These are phyloP conservation scores for Brotogeris chrysoptera DNA, from an alignment of 2,797 vertebrate species.

Conservation along the genomic window DNA sequence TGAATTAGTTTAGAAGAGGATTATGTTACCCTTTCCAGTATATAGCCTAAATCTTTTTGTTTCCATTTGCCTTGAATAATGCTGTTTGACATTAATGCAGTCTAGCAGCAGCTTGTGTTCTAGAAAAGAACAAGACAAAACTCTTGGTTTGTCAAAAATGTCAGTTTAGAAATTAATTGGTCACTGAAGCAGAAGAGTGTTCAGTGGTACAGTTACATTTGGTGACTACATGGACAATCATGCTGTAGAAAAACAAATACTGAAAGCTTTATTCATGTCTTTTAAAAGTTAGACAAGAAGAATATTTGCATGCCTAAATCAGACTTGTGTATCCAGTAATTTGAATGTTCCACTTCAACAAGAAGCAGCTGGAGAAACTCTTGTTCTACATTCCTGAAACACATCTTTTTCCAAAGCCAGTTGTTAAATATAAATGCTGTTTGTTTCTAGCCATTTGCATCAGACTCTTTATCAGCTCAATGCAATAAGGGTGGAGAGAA, in stretches of 20 bases:
- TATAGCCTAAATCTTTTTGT: constrained; percentile 26
- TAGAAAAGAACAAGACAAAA: constrained; percentile 30
- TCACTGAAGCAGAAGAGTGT: constrained; percentile 5
- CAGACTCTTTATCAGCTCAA: not conserved
- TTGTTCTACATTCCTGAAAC: not conserved
- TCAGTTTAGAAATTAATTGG: constrained; percentile 34
- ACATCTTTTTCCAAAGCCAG: not conserved
- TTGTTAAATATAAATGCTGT: not conserved
- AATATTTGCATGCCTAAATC: not conserved
- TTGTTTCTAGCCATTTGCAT: not conserved
- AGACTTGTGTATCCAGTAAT: not conserved
- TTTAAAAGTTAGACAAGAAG: not conserved
- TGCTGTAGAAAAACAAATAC: not conserved
- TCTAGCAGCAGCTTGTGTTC: constrained; percentile 38
- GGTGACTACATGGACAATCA: not conserved
- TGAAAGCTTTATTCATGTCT: not conserved
- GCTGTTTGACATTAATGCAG: constrained; percentile 44
- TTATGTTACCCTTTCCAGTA: constrained; percentile 31
- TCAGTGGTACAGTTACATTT: not conserved
- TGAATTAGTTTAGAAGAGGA: constrained; percentile 40
- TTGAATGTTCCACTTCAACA: not conserved
- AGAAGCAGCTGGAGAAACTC: not conserved
- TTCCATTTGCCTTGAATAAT: constrained; percentile 50
- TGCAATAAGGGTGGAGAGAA: not conserved
- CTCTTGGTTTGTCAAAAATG: constrained; percentile 26